A percentile compares a stretch with the other conserved stretches of the same genome.
Evolutionary conservation across 1,140 invertebrate genomes (phyloP).

Genomic region (Branchinecta lindahli): DNA sequence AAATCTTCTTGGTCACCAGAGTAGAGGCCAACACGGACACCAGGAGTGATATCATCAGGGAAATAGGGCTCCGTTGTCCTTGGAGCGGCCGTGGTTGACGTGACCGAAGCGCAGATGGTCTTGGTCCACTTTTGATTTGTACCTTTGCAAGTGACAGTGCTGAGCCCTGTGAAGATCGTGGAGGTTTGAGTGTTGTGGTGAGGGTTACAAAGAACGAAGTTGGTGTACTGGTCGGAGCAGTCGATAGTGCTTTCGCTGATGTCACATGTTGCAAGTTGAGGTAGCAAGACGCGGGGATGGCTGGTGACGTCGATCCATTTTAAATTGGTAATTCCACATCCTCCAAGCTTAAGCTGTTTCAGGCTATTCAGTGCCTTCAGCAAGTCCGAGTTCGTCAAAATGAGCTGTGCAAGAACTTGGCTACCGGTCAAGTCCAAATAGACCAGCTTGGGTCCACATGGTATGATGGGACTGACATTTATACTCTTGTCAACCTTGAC

Average conservation of each 20-base stretch:
- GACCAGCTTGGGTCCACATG: not conserved
- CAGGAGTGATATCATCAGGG: too few relatives aligned
- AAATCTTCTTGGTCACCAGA: too few relatives aligned
- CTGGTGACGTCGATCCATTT: not conserved
- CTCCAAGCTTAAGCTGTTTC: not conserved
- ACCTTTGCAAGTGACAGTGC: not conserved
- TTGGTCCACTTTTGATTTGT: not conserved
- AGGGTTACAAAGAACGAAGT: not conserved
- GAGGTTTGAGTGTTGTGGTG: not conserved
- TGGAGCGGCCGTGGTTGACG: not conserved
- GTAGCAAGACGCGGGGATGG: not conserved
- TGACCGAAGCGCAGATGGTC: not conserved
- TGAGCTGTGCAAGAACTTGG: not conserved
- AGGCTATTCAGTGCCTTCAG: not conserved
- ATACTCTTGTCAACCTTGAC: not conserved
- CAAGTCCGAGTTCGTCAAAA: not conserved
- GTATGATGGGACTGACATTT: too few relatives aligned
- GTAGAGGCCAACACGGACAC: too few relatives aligned
- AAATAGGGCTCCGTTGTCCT: not conserved
- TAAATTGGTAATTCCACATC: not conserved
- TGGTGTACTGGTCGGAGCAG: not conserved
- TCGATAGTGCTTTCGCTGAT: not conserved
- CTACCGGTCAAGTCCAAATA: not conserved
- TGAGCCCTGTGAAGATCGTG: not conserved
- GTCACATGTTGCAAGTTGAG: not conserved